A percentile compares a stretch with the other conserved stretches of the same genome.
Conservation (phyloP, 2,797 vertebrate genomes). For the Sebastes jordani region DNA sequence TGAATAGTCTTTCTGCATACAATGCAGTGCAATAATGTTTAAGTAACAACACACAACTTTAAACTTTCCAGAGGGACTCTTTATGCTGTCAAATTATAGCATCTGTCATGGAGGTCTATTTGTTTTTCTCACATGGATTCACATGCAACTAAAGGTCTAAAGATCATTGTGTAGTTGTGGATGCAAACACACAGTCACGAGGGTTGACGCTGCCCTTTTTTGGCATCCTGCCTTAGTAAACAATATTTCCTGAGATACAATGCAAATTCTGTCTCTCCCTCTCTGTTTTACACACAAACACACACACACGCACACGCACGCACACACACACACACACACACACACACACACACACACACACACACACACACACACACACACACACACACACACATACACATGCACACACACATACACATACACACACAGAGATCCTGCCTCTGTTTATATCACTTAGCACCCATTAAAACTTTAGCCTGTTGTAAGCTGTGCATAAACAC, state of each 20-base stretch:
- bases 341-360: neutral
- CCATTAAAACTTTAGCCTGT: conserved; percentile 25
- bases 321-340: neutral
- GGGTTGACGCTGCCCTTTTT: neutral
- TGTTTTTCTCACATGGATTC: conserved; percentile 11
- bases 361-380: neutral
- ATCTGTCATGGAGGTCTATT: neutral
- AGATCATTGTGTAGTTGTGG: conserved; percentile 12
- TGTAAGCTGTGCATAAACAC: conserved; percentile 25
- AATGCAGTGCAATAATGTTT: neutral
- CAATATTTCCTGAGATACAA: conserved; percentile 24
- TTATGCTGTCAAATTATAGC: neutral
- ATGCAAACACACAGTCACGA: conserved; percentile 1
- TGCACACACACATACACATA: too few species aligned
- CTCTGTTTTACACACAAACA: neutral
- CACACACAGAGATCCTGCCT: neutral
- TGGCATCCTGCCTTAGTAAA: conserved; percentile 41
- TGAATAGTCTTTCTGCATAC: neutral
- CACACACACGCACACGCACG: neutral
- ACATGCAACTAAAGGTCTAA: neutral
- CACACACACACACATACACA: rapidly evolving
- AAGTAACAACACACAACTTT: neutral
- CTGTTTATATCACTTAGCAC: conserved; percentile 31
- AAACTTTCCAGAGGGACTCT: neutral
- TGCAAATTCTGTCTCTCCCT: neutral